Evolutionary conservation across 2,113 vertebrate genomes (phyloP).

Genomic region (Chloropsis hardwickii): DNA sequence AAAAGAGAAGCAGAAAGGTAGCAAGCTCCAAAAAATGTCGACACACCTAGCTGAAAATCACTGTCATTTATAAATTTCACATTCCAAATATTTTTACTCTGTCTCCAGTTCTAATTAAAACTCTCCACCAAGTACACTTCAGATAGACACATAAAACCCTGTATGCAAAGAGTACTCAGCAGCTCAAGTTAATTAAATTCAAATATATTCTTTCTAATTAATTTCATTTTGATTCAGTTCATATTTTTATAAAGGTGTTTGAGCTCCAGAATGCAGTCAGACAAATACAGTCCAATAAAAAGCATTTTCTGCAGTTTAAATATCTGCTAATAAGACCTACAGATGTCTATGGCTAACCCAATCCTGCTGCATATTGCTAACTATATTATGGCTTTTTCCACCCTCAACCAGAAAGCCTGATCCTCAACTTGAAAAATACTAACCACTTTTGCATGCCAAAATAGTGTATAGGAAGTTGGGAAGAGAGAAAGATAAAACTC

Average conservation of each 20-base stretch:
- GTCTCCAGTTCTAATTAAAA: slow-evolving; percentile 24
- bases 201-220: slow-evolving; percentile 45
- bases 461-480: background rate
- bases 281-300: background rate
- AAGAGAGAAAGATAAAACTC: background rate
- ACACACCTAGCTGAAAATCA: background rate
- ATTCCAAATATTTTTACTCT: slow-evolving; percentile 19
- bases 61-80: background rate
- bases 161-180: background rate
- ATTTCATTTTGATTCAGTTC: slow-evolving; percentile 19
- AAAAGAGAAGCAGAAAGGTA: background rate
- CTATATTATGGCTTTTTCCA: background rate
- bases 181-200: slow-evolving; percentile 25
- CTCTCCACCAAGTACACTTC: slow-evolving; percentile 25
- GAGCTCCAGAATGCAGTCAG: background rate
- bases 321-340: background rate
- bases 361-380: background rate
- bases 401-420: background rate
- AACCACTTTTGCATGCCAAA: background rate
- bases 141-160: background rate
- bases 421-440: background rate
- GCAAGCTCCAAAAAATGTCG: background rate
- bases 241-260: slow-evolving; percentile 16
- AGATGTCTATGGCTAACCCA: background rate
- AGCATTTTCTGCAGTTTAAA: background rate